Evolutionary conservation across 2,113 vertebrate genomes (phyloP).

Genomic region (Amphiprion percula): DNA sequence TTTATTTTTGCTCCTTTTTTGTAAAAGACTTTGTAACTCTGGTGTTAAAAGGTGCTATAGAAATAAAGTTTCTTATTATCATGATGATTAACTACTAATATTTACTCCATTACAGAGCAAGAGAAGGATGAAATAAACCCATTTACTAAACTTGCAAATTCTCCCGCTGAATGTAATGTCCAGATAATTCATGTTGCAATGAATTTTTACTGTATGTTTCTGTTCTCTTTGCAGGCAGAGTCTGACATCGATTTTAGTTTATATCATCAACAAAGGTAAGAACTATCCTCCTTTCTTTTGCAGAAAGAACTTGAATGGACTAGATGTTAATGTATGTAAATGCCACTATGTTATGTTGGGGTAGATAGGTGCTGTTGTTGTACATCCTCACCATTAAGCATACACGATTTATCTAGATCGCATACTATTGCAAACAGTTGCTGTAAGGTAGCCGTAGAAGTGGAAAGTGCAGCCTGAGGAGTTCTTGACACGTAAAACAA

Average conservation of each 20-base stretch:
- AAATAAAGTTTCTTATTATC: no score
- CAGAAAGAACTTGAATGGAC: background rate
- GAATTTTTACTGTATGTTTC: background rate
- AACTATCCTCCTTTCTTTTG: background rate
- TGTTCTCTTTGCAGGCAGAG: slow-evolving; percentile 77
- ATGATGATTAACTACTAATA: background rate
- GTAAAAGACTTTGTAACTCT: no score
- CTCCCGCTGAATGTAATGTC: background rate
- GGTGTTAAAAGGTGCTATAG: no score
- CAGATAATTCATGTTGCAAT: background rate
- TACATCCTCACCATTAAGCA: background rate
- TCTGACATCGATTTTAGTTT: slow-evolving; percentile 85
- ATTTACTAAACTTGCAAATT: no score
- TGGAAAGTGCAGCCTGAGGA: background rate
- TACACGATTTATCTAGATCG: background rate
- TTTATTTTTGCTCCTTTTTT: no score
- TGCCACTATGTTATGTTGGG: background rate
- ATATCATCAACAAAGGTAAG: slow-evolving; percentile 87
- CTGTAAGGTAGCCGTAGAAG: background rate
- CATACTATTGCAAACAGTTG: background rate
- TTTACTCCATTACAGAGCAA: background rate
- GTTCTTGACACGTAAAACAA: background rate
- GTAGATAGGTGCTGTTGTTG: background rate
- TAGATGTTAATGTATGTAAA: background rate
- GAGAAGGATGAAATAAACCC: background rate